A percentile compares a stretch with the other conserved stretches of the same genome.
Conservation (phyloP, 1,140 invertebrate species). For the Pseudomyrmex concolor region DNA sequence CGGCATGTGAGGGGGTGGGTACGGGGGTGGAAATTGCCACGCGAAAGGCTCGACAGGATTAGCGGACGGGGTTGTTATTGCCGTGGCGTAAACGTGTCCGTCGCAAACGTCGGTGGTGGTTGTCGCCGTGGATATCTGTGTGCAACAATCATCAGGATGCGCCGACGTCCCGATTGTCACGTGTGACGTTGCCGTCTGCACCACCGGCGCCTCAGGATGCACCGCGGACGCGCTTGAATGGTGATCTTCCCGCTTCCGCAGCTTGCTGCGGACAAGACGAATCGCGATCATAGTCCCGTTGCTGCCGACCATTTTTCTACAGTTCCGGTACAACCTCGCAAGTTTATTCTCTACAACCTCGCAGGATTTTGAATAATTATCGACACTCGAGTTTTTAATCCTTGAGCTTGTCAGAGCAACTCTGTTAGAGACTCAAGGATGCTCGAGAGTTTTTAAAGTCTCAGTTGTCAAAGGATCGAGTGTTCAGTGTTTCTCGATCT, state of each 20-base stretch:
- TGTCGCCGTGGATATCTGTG: conserved; percentile 69
- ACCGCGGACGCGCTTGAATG: conserved; percentile 86
- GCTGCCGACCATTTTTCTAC: conserved; percentile 90
- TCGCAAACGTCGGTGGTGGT: conserved; percentile 70
- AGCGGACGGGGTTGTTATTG: conserved; percentile 44
- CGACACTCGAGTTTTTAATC: neutral
- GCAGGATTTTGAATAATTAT: neutral
- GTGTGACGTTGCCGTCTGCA: conserved; percentile 85
- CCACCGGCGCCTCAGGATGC: conserved; percentile 87
- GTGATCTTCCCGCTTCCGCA: conserved; percentile 92
- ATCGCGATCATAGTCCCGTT: conserved; percentile 93
- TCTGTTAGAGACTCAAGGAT: too few relatives aligned
- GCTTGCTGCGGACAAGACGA: conserved; percentile 94
- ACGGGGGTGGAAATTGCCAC: conserved; percentile 92
- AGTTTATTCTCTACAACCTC: conserved; percentile 69
- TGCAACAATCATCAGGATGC: conserved; percentile 71
- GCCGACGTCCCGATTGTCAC: conserved; percentile 62
- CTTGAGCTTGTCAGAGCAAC: conserved; percentile 3
- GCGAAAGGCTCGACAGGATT: conserved; percentile 88
- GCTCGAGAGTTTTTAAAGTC: too few relatives aligned
- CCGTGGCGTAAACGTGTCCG: conserved; percentile 72
- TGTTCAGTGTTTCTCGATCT: neutral
- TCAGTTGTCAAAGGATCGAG: neutral
- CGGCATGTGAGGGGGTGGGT: conserved; percentile 84
- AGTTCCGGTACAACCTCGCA: conserved; percentile 80